A percentile compares a stretch with the other conserved stretches of the same genome.
These are phyloP conservation scores for Stegodyphus dumicola DNA, from an alignment of 1,140 invertebrate species.

Conservation along the genomic window DNA sequence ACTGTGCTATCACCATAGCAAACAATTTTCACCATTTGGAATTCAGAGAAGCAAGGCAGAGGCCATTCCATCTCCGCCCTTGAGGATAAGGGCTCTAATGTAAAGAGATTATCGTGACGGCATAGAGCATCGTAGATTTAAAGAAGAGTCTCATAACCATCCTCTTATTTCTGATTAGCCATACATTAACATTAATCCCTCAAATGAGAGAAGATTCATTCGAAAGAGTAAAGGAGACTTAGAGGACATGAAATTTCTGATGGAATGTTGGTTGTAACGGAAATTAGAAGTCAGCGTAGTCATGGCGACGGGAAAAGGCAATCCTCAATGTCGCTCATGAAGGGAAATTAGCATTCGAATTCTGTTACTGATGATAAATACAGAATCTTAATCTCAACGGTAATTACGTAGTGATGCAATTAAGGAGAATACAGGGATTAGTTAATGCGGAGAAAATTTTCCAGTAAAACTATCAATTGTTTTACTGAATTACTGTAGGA, in stretches of 20 bases:
- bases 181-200: conserved; percentile 40
- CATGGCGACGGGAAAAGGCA: background rate
- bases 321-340: too few relatives aligned
- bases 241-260: conserved; percentile 27
- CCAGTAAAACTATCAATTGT: too few relatives aligned
- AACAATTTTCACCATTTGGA: background rate
- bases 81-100: background rate
- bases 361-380: too few relatives aligned
- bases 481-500: too few relatives aligned
- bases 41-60: too few relatives aligned
- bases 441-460: too few relatives aligned
- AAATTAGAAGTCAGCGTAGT: conserved; percentile 5
- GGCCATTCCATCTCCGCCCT: too few relatives aligned
- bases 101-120: conserved; percentile 6
- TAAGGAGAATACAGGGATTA: too few relatives aligned
- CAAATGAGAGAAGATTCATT: conserved; percentile 14
- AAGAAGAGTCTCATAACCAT: background rate
- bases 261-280: conserved; percentile 3
- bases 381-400: too few relatives aligned
- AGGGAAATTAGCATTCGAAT: too few relatives aligned
- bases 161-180: conserved; percentile 31
- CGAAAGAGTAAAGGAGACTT: background rate
- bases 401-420: too few relatives aligned
- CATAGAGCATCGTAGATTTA: background rate
- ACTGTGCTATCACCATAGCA: conserved; percentile 15